Conservation (phyloP, 2,888 invertebrate species). For the Clitarchus hookeri region DNA sequence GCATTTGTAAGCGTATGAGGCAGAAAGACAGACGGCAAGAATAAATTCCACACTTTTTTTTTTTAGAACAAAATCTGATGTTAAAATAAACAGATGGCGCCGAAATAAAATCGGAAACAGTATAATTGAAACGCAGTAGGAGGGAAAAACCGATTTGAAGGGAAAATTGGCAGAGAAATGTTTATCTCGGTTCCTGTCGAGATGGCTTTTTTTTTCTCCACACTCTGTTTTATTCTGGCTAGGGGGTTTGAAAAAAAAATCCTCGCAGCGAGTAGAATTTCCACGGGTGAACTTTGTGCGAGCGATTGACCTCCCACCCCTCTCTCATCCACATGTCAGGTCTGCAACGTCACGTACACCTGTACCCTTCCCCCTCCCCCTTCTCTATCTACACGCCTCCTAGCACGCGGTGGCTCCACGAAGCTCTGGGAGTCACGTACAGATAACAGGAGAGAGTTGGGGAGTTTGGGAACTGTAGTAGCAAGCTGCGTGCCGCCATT, state of each 20-base stretch:
- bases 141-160: background rate
- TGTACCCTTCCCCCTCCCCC: background rate
- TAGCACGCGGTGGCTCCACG: background rate
- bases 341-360: background rate
- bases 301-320: background rate
- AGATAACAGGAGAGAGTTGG: background rate
- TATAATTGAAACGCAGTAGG: background rate
- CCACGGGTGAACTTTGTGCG: background rate
- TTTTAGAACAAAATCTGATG: too few species aligned
- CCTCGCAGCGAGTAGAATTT: background rate
- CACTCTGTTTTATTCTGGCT: background rate
- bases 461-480: background rate
- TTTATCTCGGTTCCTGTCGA: conserved; percentile 8
- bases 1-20: too few species aligned
- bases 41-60: too few species aligned
- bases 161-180: conserved; percentile 2
- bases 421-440: background rate
- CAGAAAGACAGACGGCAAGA: too few species aligned
- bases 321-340: background rate
- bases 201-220: background rate
- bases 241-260: background rate
- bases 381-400: too few species aligned
- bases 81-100: too few species aligned
- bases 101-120: background rate
- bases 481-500: background rate